phyloP scores from a whole-genome alignment of 37 sponge, comb jelly and placozoan genomes.

The Crambe crambe region DNA sequence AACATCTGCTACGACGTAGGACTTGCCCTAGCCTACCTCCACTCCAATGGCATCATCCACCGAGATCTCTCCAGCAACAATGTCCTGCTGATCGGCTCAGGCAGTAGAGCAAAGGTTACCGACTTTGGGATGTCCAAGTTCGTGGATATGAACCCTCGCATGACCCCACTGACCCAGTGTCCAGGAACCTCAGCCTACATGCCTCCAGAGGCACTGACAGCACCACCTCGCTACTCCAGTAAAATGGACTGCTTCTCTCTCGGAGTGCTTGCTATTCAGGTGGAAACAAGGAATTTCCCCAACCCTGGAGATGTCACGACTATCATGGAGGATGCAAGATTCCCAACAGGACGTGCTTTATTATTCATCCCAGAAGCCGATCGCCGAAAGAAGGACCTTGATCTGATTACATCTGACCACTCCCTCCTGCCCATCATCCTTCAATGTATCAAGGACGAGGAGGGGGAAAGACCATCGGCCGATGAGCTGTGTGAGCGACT shows the following conservation, averaged over 20 bases:
- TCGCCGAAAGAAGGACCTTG: background rate
- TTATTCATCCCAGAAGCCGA: conserved; percentile 7
- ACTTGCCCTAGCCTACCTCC: conserved; percentile 21
- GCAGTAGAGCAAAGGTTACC: conserved; percentile 12
- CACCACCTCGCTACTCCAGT: background rate
- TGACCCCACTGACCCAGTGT: conserved; percentile 11
- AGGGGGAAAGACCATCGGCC: background rate
- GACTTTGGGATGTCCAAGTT: conserved; percentile 8
- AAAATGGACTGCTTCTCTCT: conserved; percentile 40
- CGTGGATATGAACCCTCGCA: background rate
- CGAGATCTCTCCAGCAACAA: conserved; percentile 29
- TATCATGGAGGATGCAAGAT: background rate
- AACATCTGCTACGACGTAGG: conserved; percentile 21
- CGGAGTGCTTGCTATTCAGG: conserved; percentile 33
- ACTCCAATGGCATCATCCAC: conserved; percentile 26
- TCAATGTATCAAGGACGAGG: conserved; percentile 17
- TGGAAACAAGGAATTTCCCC: conserved; percentile 20
- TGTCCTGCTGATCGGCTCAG: background rate
- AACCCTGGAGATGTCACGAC: conserved; percentile 1
- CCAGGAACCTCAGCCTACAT: conserved; percentile 20
- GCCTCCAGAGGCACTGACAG: conserved; percentile 28
- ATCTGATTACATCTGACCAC: background rate
- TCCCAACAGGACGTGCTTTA: background rate
- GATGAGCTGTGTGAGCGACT: conserved; percentile 4
- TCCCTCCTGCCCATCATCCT: background rate